Percentiles rank a stretch among this genome's conserved stretches.
These are phyloP conservation scores for Dendrolimus punctatus DNA, from an alignment of 1,140 invertebrate genomes.

Conservation along the genomic window DNA sequence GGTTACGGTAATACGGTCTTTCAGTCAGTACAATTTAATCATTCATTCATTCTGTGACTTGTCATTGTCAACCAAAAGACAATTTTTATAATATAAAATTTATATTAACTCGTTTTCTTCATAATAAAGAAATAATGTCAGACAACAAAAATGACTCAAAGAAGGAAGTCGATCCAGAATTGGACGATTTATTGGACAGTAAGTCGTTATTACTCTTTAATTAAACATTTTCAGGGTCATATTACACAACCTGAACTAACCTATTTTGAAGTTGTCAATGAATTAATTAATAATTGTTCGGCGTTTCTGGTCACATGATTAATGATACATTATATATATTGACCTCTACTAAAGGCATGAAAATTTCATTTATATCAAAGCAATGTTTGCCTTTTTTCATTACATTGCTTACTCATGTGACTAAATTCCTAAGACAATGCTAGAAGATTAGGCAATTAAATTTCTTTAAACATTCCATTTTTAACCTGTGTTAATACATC, in stretches of 20 bases:
- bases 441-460: too few species aligned
- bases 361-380: too few species aligned
- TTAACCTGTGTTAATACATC: too few species aligned
- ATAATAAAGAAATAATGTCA: constrained; percentile 38
- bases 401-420: too few species aligned
- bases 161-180: constrained; percentile 50
- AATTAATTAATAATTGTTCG: neutral
- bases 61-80: constrained; percentile 3
- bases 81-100: neutral
- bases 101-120: constrained; percentile 13
- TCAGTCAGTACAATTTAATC: constrained; percentile 1
- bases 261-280: constrained; percentile 8
- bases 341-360: too few species aligned
- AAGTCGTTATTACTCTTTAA: constrained; percentile 24
- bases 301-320: too few species aligned
- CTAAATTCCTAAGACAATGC: too few species aligned
- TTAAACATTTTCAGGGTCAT: constrained; percentile 21
- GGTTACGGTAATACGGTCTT: neutral
- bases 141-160: constrained; percentile 49
- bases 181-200: constrained; percentile 64
- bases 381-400: too few species aligned
- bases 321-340: too few species aligned
- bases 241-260: constrained; percentile 38
- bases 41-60: constrained; percentile 5
- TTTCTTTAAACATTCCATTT: too few species aligned